Evolutionary conservation across 2,888 invertebrate genomes (phyloP).

Genomic region (Polyommatus icarus): DNA sequence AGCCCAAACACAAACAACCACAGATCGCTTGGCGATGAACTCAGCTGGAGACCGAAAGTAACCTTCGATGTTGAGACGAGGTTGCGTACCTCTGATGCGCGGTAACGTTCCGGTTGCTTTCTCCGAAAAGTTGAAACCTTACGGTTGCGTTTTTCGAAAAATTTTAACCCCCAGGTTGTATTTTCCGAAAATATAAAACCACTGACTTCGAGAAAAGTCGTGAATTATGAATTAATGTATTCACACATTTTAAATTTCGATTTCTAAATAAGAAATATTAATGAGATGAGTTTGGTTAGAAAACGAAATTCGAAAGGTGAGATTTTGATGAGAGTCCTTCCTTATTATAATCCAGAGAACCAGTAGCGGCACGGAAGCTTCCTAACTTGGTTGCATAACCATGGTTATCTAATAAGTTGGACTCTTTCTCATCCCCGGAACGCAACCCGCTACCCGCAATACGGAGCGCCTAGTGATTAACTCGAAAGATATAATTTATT

Average conservation of each 20-base stretch:
- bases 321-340: not conserved
- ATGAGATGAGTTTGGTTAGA: slow-evolving; percentile 15
- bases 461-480: slow-evolving; percentile 40
- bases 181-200: not conserved
- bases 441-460: slow-evolving; percentile 32
- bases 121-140: not conserved
- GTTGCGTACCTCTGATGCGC: slow-evolving; percentile 5
- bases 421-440: slow-evolving; percentile 31
- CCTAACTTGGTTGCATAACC: not conserved
- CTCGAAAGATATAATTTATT: slow-evolving; percentile 43
- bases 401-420: not conserved
- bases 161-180: slow-evolving; percentile 17
- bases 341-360: not conserved
- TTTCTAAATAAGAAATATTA: slow-evolving; percentile 8
- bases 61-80: slow-evolving; percentile 50
- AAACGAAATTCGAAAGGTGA: slow-evolving; percentile 18
- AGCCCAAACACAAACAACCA: slow-evolving; percentile 10
- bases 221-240: not conserved
- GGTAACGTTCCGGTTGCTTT: slow-evolving; percentile 30
- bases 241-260: slow-evolving; percentile 4
- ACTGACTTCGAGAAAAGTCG: not conserved
- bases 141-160: slow-evolving; percentile 12
- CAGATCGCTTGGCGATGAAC: slow-evolving; percentile 35
- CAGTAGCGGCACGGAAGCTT: not conserved
- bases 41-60: slow-evolving; percentile 40